phyloP scores from a whole-genome alignment of 1,140 invertebrate genomes.

The Helicoverpa zea region DNA sequence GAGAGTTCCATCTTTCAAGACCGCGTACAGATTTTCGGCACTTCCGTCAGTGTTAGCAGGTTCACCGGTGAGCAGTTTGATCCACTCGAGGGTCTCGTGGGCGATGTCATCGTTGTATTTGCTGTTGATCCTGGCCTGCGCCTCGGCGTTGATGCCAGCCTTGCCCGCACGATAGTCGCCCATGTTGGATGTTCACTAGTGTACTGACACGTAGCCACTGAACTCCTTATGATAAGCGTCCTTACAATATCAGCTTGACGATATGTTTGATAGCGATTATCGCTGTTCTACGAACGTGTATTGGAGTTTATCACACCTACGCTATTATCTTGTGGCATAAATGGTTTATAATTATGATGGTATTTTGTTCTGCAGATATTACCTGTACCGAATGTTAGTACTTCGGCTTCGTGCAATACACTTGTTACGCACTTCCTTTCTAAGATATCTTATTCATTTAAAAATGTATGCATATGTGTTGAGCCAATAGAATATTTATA shows the following conservation, averaged over 20 bases:
- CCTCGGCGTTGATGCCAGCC: conserved; percentile 83
- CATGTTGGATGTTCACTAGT: conserved; percentile 78
- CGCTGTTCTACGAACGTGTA: conserved; percentile 65
- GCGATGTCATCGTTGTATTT: conserved; percentile 98
- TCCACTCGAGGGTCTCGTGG: conserved; percentile 96
- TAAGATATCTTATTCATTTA: neutral
- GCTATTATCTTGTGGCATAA: conserved; percentile 68
- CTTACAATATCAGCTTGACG: conserved; percentile 71
- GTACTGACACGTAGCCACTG: conserved; percentile 81
- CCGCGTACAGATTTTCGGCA: conserved; percentile 96
- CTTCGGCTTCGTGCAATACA: neutral
- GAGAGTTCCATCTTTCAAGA: conserved; percentile 94
- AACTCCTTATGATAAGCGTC: conserved; percentile 76
- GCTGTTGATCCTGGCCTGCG: conserved; percentile 91
- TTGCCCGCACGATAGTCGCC: conserved; percentile 81
- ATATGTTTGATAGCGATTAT: conserved; percentile 78
- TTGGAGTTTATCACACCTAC: conserved; percentile 63
- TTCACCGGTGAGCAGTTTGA: conserved; percentile 93
- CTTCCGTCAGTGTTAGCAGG: conserved; percentile 93
- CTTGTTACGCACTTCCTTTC: neutral
- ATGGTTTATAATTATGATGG: conserved; percentile 67
- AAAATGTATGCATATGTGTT: too few species aligned
- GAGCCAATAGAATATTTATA: too few species aligned
- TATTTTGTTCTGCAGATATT: conserved; percentile 40
- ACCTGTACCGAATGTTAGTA: conserved; percentile 15